phyloP scores from a whole-genome alignment of 2,113 vertebrate genomes.

The Motacilla tschutschensis region DNA sequence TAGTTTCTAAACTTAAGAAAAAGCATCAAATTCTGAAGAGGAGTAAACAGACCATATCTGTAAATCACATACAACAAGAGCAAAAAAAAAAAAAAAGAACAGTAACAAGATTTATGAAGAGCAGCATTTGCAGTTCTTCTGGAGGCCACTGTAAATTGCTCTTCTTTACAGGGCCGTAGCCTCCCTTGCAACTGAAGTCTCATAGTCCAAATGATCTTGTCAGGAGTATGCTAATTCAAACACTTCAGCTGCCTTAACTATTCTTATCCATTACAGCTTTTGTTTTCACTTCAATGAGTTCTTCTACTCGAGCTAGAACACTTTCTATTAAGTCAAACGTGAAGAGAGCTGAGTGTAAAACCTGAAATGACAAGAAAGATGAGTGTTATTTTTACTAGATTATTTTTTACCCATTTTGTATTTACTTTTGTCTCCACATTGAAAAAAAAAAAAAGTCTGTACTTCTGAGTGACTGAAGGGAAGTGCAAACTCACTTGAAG shows the following conservation, averaged over 20 bases:
- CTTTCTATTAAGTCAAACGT: constrained; percentile 97
- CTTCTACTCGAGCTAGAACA: constrained; percentile 87
- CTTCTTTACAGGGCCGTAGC: background rate
- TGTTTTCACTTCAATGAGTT: constrained; percentile 83
- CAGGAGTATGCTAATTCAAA: background rate
- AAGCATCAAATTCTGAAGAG: background rate
- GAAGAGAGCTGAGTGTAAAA: constrained; percentile 88
- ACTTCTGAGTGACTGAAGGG: background rate
- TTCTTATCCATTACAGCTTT: constrained; percentile 72
- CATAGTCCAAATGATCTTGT: background rate
- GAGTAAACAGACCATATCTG: background rate
- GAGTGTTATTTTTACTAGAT: constrained; percentile 22
- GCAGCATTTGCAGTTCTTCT: background rate
- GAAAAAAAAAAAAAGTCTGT: background rate
- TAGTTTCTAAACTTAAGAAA: background rate
- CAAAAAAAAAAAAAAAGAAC: background rate
- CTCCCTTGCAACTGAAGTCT: background rate
- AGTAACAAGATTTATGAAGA: background rate
- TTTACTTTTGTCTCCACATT: background rate
- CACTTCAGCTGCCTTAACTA: constrained; percentile 59
- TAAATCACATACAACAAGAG: background rate
- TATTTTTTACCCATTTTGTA: background rate
- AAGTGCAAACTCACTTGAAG: constrained; percentile 78
- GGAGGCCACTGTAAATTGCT: background rate
- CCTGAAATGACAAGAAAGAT: constrained; percentile 75